Percentiles rank a stretch among this genome's conserved stretches.
Conservation (phyloP, 1,140 invertebrate genomes). For the Brachystomella parvula region DNA sequence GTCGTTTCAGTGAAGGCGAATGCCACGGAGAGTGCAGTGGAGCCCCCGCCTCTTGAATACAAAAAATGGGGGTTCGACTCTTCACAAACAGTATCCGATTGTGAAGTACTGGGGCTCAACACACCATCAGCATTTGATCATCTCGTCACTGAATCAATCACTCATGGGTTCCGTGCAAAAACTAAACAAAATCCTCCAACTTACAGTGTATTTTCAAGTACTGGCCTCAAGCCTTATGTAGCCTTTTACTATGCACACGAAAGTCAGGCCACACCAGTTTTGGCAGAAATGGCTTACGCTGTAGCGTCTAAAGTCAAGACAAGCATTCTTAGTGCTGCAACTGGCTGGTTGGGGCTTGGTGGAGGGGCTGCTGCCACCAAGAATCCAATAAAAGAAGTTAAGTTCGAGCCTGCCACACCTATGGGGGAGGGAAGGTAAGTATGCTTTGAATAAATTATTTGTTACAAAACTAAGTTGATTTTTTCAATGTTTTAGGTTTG, state of each 20-base stretch:
- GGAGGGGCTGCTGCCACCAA: slow-evolving; percentile 34
- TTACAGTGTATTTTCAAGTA: slow-evolving; percentile 65
- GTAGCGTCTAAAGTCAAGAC: slow-evolving; percentile 80
- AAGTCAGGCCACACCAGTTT: slow-evolving; percentile 62
- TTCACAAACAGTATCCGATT: slow-evolving; percentile 64
- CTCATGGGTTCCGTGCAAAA: slow-evolving; percentile 62
- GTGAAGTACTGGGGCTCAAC: slow-evolving; percentile 65
- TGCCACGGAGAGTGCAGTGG: slow-evolving; percentile 52
- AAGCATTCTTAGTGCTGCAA: slow-evolving; percentile 60
- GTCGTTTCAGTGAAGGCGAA: slow-evolving; percentile 59
- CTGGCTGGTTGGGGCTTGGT: slow-evolving; percentile 47
- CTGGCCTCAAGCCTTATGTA: slow-evolving; percentile 73
- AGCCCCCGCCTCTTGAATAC: slow-evolving; percentile 53
- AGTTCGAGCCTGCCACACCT: slow-evolving; percentile 48
- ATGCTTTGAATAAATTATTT: slow-evolving; percentile 34
- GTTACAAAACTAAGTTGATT: neutral
- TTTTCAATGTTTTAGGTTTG: slow-evolving; percentile 50
- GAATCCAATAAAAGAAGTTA: slow-evolving; percentile 39
- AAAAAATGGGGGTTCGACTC: slow-evolving; percentile 84
- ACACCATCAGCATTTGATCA: slow-evolving; percentile 76
- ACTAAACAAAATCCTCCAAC: slow-evolving; percentile 66
- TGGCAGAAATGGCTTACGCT: slow-evolving; percentile 78
- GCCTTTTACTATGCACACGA: slow-evolving; percentile 84
- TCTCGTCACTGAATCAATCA: slow-evolving; percentile 67
- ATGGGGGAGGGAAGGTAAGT: slow-evolving; percentile 44